phyloP scores from a whole-genome alignment of 35 echinoderm and acorn worm species.

The Ophioderma brevispina region DNA sequence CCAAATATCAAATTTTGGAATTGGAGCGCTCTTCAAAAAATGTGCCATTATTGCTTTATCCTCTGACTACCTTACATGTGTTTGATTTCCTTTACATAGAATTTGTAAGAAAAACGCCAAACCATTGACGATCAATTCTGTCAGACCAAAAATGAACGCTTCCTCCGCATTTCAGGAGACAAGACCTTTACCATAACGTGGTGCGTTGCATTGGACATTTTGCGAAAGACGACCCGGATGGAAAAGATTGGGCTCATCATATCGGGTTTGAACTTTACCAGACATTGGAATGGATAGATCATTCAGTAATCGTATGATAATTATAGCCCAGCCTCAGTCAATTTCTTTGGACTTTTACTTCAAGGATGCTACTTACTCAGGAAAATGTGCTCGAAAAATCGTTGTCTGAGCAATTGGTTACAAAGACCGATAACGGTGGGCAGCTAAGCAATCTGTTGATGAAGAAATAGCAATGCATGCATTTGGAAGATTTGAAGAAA shows the following conservation, averaged over 20 bases:
- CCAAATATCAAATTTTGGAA: too few species aligned
- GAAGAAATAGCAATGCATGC: background rate
- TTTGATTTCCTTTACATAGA: slow-evolving; percentile 7
- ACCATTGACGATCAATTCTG: background rate
- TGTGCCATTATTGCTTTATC: too few species aligned
- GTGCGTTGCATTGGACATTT: background rate
- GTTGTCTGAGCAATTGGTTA: background rate
- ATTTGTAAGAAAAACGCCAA: background rate
- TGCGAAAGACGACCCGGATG: background rate
- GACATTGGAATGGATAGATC: background rate
- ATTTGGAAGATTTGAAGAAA: background rate
- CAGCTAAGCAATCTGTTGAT: background rate
- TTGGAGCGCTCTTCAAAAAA: too few species aligned
- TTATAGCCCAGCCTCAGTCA: background rate
- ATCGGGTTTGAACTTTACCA: background rate
- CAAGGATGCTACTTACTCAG: background rate
- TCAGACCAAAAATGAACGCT: background rate
- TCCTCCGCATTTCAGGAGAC: background rate
- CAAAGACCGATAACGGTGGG: background rate
- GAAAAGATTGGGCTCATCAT: background rate
- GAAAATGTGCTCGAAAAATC: background rate
- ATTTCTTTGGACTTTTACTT: background rate
- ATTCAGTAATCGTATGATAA: background rate
- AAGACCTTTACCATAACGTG: background rate
- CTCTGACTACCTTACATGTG: too few species aligned